Evolutionary conservation across 1,140 invertebrate species (phyloP).

Genomic region (Penaeus chinensis): DNA sequence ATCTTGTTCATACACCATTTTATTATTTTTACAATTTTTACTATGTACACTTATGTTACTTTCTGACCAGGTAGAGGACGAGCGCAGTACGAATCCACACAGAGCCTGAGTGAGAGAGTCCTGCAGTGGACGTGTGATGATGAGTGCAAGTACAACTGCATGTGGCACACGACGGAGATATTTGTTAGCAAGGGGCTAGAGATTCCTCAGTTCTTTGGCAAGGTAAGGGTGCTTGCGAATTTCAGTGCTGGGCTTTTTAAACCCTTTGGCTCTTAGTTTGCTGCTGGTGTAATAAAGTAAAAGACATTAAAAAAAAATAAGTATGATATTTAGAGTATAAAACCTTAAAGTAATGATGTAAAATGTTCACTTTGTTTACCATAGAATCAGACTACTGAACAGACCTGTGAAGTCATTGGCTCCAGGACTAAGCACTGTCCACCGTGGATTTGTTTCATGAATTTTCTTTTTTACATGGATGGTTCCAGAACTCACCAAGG

Average conservation of each 20-base stretch:
- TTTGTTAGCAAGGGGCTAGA: constrained; percentile 78
- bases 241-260: neutral
- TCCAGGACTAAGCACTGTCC: neutral
- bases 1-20: no score
- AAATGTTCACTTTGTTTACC: no score
- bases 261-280: neutral
- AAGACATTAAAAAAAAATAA: no score
- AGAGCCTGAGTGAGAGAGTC: constrained; percentile 66
- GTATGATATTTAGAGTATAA: no score
- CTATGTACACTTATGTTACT: neutral
- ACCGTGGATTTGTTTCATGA: no score
- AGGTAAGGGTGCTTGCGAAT: constrained; percentile 74
- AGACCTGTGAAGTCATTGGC: neutral
- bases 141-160: constrained; percentile 89
- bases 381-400: no score
- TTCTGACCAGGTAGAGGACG: constrained; percentile 15
- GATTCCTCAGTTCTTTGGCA: constrained; percentile 95
- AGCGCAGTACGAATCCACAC: constrained; percentile 38
- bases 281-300: no score
- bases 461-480: no score
- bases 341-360: no score
- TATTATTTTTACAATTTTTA: neutral
- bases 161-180: constrained; percentile 90
- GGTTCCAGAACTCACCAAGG: no score
- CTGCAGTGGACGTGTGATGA: constrained; percentile 82